These are phyloP conservation scores for Phallusia fumigata DNA, from an alignment of 23 tunicate genomes.

Conservation along the genomic window DNA sequence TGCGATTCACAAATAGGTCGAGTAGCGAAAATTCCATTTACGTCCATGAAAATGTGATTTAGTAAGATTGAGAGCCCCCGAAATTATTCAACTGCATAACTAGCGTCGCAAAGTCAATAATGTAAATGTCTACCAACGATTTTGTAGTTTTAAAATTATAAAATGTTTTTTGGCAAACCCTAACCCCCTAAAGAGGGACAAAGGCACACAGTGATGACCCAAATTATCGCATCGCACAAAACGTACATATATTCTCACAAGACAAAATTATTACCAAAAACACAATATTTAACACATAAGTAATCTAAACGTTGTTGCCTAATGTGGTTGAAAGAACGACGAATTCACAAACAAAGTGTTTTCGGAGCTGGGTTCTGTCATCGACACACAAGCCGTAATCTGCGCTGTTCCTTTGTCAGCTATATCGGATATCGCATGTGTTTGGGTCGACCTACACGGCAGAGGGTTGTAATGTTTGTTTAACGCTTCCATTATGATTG, in stretches of 20 bases:
- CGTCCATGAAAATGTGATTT: background rate
- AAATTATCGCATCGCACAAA: no score
- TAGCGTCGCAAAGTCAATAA: no score
- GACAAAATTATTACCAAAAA: no score
- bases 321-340: background rate
- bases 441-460: background rate
- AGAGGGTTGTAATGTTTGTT: background rate
- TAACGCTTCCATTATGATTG: slow-evolving; percentile 1
- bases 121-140: no score
- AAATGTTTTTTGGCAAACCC: no score
- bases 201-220: no score
- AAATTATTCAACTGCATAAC: background rate
- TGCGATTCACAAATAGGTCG: background rate
- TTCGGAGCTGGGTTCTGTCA: background rate
- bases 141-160: no score
- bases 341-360: background rate
- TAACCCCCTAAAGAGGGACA: no score
- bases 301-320: background rate
- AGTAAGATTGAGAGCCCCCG: background rate
- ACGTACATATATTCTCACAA: no score
- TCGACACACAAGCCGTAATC: background rate
- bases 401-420: background rate
- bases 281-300: no score
- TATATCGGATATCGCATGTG: background rate
- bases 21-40: background rate